These are phyloP conservation scores for Acropora yongei DNA, from an alignment of 64 coral and sea anemone species.

Conservation along the genomic window DNA sequence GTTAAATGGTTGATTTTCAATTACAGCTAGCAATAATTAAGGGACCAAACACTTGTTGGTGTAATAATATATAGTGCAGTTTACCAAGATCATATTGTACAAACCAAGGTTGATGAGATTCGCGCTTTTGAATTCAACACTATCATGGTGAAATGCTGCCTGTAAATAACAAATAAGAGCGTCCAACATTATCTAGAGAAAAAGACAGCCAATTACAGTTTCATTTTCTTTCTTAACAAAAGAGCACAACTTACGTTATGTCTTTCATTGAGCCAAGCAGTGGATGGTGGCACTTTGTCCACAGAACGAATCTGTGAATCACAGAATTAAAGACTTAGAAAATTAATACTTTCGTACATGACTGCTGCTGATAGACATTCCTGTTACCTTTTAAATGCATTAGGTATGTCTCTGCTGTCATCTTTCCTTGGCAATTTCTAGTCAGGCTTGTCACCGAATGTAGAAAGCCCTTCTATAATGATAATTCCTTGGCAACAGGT, in stretches of 20 bases:
- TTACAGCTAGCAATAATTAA: no score
- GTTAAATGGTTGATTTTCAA: no score
- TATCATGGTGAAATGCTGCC: slow-evolving; percentile 84
- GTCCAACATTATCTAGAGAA: neutral
- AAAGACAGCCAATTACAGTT: neutral
- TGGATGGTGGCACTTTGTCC: slow-evolving; percentile 93
- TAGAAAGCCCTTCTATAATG: no score
- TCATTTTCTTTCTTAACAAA: neutral
- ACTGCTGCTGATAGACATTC: no score
- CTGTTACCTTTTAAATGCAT: no score
- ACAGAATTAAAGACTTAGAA: neutral
- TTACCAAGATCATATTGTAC: neutral
- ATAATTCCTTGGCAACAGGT: no score
- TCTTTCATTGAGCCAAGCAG: slow-evolving; percentile 89
- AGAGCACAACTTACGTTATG: slow-evolving; percentile 70
- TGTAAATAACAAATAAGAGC: neutral
- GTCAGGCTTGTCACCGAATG: no score
- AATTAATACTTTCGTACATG: neutral
- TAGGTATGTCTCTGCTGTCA: no score
- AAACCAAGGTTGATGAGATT: slow-evolving; percentile 88
- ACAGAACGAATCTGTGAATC: slow-evolving; percentile 81
- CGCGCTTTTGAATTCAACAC: slow-evolving; percentile 96
- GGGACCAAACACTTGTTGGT: no score
- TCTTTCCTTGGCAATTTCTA: no score
- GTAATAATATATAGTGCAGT: no score